These are phyloP conservation scores for Morpho achilles DNA, from an alignment of 2,888 invertebrate genomes.

Conservation along the genomic window DNA sequence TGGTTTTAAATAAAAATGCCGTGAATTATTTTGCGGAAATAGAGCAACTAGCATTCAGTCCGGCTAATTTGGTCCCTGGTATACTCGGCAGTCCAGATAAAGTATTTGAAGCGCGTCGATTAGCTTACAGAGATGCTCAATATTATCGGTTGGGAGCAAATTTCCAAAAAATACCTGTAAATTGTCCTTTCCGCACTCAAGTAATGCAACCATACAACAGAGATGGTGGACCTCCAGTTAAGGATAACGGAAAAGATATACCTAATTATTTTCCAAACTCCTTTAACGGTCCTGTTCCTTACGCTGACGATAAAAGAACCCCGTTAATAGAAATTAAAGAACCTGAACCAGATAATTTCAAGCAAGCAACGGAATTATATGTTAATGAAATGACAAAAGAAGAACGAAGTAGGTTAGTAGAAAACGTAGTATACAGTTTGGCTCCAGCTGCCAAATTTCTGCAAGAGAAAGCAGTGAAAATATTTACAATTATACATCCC, in stretches of 20 bases:
- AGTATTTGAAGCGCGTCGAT: slow-evolving; percentile 90
- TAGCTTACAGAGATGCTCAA: slow-evolving; percentile 94
- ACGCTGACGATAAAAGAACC: slow-evolving; percentile 75
- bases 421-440: slow-evolving; percentile 88
- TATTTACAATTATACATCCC: slow-evolving; percentile 87
- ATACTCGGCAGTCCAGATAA: slow-evolving; percentile 94
- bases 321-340: slow-evolving; percentile 75
- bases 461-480: slow-evolving; percentile 81
- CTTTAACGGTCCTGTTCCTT: slow-evolving; percentile 88
- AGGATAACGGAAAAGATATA: slow-evolving; percentile 88
- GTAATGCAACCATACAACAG: slow-evolving; percentile 86
- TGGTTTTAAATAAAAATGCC: slow-evolving; percentile 92
- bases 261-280: slow-evolving; percentile 98
- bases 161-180: slow-evolving; percentile 93
- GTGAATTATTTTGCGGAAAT: slow-evolving; percentile 94
- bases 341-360: slow-evolving; percentile 92
- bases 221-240: slow-evolving; percentile 88
- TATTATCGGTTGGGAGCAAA: slow-evolving; percentile 91
- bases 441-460: slow-evolving; percentile 82
- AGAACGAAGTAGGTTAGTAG: slow-evolving; percentile 84
- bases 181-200: slow-evolving; percentile 88
- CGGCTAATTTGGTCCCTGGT: slow-evolving; percentile 92
- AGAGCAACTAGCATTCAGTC: slow-evolving; percentile 93
- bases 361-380: slow-evolving; percentile 90
- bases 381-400: slow-evolving; percentile 85